Percentiles rank a stretch among this genome's conserved stretches.
These are phyloP conservation scores for Gallinago paraguaiae DNA, from an alignment of 2,113 vertebrate species.

Conservation along the genomic window DNA sequence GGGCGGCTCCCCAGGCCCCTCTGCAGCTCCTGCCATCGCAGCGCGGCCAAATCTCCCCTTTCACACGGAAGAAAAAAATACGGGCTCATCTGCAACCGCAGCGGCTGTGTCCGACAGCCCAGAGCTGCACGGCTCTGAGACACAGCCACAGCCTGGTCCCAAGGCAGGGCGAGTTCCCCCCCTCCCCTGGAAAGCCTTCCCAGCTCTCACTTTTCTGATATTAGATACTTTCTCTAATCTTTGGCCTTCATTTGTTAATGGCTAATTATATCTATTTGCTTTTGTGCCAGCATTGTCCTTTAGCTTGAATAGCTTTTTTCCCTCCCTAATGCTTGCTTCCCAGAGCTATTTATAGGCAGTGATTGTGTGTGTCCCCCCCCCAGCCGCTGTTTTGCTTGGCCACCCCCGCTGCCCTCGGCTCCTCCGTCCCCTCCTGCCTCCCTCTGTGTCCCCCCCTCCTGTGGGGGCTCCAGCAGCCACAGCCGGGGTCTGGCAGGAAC, in stretches of 20 bases:
- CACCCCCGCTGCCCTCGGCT: neutral
- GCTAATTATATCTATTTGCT: constrained; percentile 57
- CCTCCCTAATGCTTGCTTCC: constrained; percentile 15
- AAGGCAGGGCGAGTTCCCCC: neutral
- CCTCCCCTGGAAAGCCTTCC: neutral
- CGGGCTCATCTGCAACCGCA: neutral
- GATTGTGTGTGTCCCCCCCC: neutral
- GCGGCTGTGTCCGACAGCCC: neutral
- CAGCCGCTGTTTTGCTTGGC: neutral
- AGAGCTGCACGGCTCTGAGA: neutral
- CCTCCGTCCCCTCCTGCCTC: neutral
- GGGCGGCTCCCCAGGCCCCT: neutral
- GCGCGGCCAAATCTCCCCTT: neutral
- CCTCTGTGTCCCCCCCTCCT: accelerated
- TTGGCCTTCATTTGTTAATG: constrained; percentile 35
- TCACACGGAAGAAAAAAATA: neutral
- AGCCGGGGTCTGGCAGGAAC: neutral
- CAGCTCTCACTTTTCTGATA: neutral
- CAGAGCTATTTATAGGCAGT: constrained; percentile 15
- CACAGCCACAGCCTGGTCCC: neutral
- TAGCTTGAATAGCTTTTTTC: constrained; percentile 9
- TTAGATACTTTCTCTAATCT: constrained; percentile 27
- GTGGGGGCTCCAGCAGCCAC: too few relatives aligned
- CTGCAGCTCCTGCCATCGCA: accelerated
- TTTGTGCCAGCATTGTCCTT: constrained; percentile 45